Percentiles rank a stretch among this genome's conserved stretches.
Conservation (phyloP, 1,140 invertebrate genomes). For the Euglossa dilemma region DNA sequence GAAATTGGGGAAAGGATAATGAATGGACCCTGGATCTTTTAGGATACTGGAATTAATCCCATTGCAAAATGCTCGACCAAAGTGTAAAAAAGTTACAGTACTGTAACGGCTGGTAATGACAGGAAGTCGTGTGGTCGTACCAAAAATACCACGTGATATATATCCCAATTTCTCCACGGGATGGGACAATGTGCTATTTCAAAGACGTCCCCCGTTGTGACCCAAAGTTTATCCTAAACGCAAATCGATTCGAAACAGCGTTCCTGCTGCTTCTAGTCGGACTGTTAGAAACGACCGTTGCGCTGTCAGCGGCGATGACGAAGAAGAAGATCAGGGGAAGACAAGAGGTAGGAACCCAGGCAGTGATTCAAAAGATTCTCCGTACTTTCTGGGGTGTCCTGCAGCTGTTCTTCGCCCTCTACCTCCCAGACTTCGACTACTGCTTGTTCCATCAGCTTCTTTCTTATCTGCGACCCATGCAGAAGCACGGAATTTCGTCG, state of each 20-base stretch:
- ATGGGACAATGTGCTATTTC: not conserved
- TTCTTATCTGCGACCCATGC: slow-evolving; percentile 44
- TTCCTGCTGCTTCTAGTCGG: not conserved
- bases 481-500: slow-evolving; percentile 25
- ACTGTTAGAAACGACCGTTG: slow-evolving; percentile 56
- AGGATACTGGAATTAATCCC: too few relatives aligned
- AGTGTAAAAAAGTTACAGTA: not conserved
- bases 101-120: not conserved
- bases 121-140: not conserved
- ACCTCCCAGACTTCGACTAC: slow-evolving; percentile 50
- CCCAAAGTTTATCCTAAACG: not conserved
- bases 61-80: not conserved
- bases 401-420: slow-evolving; percentile 78
- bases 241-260: slow-evolving; percentile 43
- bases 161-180: not conserved
- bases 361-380: slow-evolving; percentile 79
- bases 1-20: not conserved
- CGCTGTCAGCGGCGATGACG: slow-evolving; percentile 38
- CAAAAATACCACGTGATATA: not conserved
- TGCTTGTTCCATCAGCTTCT: slow-evolving; percentile 27
- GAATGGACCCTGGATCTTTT: too few relatives aligned
- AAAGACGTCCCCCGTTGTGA: not conserved
- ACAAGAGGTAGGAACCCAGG: slow-evolving; percentile 59
- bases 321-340: slow-evolving; percentile 64
- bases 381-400: slow-evolving; percentile 74